phyloP scores from a whole-genome alignment of 2,113 vertebrate genomes.

The Calidris pygmaea region DNA sequence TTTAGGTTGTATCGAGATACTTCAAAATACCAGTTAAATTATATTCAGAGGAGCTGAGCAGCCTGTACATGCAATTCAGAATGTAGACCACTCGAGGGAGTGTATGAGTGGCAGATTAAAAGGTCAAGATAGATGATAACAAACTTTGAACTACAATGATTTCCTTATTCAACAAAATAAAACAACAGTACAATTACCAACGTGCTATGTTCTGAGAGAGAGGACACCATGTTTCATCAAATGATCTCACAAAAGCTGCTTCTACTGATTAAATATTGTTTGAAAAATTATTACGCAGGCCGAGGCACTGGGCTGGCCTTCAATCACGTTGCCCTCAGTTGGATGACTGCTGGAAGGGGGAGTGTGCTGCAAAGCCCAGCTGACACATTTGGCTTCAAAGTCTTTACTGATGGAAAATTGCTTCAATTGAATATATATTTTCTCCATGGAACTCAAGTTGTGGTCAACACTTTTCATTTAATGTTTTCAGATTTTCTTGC shows the following conservation, averaged over 20 bases:
- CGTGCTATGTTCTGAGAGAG: neutral
- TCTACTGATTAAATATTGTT: neutral
- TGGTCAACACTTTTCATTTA: neutral
- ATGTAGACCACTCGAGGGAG: neutral
- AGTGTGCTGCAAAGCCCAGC: neutral
- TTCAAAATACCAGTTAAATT: neutral
- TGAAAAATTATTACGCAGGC: neutral
- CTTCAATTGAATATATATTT: neutral
- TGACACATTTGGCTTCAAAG: neutral
- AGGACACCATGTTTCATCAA: neutral
- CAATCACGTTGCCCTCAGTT: neutral
- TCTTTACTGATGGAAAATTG: neutral
- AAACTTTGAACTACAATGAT: neutral
- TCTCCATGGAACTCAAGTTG: neutral
- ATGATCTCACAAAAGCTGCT: neutral
- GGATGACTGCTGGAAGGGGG: neutral
- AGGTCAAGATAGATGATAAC: neutral
- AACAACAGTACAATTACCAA: neutral
- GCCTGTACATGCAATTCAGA: neutral
- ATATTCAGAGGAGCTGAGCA: neutral
- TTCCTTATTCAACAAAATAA: neutral
- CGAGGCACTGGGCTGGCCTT: neutral
- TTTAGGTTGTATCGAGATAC: neutral
- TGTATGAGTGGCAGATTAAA: neutral
- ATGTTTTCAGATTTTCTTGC: neutral